These are phyloP conservation scores for Ectobius pallidus DNA, from an alignment of 2,888 invertebrate genomes.

Conservation along the genomic window DNA sequence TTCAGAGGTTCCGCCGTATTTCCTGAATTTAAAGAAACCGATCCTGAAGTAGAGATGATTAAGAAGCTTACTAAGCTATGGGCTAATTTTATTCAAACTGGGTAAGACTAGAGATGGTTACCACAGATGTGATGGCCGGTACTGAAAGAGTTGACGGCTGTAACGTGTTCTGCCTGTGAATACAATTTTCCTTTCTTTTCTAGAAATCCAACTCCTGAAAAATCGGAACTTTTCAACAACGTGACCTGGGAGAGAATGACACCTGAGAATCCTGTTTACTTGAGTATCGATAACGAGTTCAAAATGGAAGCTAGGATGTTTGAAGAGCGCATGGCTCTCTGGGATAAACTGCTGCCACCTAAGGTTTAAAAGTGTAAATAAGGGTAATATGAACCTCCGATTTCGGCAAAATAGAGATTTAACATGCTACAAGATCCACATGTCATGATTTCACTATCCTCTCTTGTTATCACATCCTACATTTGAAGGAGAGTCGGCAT, in stretches of 20 bases:
- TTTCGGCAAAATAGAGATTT: no score
- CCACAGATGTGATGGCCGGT: neutral
- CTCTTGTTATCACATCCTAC: no score
- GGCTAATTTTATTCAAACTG: slow-evolving; percentile 54
- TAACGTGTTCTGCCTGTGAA: neutral
- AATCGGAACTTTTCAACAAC: slow-evolving; percentile 20
- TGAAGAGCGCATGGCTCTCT: slow-evolving; percentile 14
- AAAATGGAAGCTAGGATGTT: slow-evolving; percentile 11
- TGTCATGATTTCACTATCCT: no score
- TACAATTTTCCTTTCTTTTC: neutral
- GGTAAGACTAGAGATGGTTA: slow-evolving; percentile 32
- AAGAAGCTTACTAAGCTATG: slow-evolving; percentile 55
- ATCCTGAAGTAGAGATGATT: slow-evolving; percentile 56
- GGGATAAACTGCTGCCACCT: slow-evolving; percentile 19
- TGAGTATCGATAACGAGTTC: neutral
- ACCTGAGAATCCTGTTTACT: neutral
- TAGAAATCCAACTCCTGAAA: slow-evolving; percentile 32
- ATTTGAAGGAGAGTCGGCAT: no score
- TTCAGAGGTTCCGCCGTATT: slow-evolving; percentile 51
- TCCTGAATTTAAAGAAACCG: slow-evolving; percentile 54
- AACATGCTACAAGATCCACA: no score
- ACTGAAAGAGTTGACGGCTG: neutral
- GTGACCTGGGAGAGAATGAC: slow-evolving; percentile 31
- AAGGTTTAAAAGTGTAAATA: no score
- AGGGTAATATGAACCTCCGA: no score